Percentiles rank a stretch among this genome's conserved stretches.
These are phyloP conservation scores for Wasmannia auropunctata DNA, from an alignment of 1,140 invertebrate species.

Conservation along the genomic window DNA sequence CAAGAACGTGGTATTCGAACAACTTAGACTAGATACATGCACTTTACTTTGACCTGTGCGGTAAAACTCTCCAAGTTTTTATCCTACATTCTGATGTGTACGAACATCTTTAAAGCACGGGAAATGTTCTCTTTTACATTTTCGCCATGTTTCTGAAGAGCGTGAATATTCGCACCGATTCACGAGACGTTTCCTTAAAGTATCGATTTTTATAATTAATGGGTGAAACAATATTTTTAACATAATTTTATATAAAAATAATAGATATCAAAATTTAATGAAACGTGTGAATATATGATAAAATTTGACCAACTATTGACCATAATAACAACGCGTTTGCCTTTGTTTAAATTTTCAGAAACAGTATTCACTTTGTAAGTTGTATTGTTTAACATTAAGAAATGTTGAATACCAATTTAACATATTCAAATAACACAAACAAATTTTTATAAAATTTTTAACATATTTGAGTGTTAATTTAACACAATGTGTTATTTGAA, in stretches of 20 bases:
- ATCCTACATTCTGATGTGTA: background rate
- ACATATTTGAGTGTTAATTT: too few relatives aligned
- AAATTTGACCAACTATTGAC: too few relatives aligned
- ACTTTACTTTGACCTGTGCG: background rate
- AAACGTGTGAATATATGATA: background rate
- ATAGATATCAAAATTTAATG: background rate
- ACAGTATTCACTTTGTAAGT: too few relatives aligned
- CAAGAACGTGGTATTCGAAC: background rate
- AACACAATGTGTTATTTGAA: too few relatives aligned
- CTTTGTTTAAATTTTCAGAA: background rate
- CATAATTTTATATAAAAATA: background rate
- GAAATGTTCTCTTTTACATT: background rate
- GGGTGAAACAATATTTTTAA: background rate
- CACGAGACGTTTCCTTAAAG: background rate
- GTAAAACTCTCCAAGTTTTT: conserved; percentile 11
- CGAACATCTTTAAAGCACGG: background rate
- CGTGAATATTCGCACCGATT: background rate
- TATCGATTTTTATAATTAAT: background rate
- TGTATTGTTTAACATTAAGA: too few relatives aligned
- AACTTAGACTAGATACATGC: conserved; percentile 5
- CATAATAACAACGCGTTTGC: background rate
- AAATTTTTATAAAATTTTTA: too few relatives aligned
- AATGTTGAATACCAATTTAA: too few relatives aligned
- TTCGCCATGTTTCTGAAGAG: background rate
- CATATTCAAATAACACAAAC: too few relatives aligned